These are phyloP conservation scores for Lycaon pictus DNA, from an alignment of 2,113 vertebrate genomes.

Conservation along the genomic window DNA sequence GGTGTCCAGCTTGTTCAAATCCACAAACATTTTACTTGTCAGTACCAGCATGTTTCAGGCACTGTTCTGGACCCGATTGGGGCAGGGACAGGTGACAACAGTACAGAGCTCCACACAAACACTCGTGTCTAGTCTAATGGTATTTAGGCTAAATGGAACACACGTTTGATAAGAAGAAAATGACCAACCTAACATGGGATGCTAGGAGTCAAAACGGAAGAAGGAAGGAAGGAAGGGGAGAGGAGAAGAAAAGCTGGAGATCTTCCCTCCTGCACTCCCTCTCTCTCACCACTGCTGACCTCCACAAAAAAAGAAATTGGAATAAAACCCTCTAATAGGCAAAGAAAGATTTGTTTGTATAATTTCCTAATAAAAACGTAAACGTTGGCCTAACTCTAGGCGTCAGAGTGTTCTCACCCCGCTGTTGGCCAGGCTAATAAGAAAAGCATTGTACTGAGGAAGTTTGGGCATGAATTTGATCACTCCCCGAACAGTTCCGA, in stretches of 20 bases:
- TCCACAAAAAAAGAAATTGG: not conserved
- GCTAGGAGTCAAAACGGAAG: not conserved
- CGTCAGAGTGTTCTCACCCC: not conserved
- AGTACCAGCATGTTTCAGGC: not conserved
- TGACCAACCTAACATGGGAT: too few relatives aligned
- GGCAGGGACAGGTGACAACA: not conserved
- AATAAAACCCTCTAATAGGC: not conserved
- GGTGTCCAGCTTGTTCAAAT: not conserved
- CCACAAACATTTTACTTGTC: not conserved
- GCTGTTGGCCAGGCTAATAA: not conserved
- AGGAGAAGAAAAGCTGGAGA: not conserved
- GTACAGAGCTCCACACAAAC: fast-evolving
- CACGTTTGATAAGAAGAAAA: not conserved
- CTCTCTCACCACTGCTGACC: not conserved
- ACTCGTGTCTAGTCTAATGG: not conserved
- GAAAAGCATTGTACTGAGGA: not conserved
- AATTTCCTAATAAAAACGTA: slow-evolving; percentile 51
- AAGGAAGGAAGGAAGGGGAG: not conserved
- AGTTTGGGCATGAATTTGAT: slow-evolving; percentile 21
- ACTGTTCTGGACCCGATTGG: not conserved
- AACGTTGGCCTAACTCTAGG: not conserved
- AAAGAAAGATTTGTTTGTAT: not conserved
- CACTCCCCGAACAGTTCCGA: slow-evolving; percentile 47
- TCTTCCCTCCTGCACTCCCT: not conserved
- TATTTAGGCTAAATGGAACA: not conserved